Evolutionary conservation across 1,140 invertebrate genomes (phyloP).

Genomic region (Paraescarpia echinospica): DNA sequence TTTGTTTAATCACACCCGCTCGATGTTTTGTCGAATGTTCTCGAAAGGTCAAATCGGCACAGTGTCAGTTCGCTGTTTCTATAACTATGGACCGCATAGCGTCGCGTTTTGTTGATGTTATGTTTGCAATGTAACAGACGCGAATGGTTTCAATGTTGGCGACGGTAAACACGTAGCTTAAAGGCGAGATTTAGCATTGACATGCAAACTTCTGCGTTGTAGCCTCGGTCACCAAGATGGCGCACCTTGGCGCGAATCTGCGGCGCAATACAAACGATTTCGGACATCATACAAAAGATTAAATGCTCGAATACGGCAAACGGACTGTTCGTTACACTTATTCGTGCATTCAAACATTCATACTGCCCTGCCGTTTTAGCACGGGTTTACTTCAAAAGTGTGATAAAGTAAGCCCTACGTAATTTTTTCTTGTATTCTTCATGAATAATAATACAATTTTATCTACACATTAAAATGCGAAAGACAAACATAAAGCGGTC

Average conservation of each 20-base stretch:
- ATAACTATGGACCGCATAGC: neutral
- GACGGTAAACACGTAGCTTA: neutral
- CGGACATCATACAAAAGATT: neutral
- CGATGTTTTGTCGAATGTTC: neutral
- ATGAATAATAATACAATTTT: no score
- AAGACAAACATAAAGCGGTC: no score
- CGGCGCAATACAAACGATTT: neutral
- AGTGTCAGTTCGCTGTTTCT: neutral
- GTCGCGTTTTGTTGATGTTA: neutral
- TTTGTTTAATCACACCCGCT: neutral
- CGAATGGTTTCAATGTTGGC: neutral
- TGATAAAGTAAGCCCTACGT: no score
- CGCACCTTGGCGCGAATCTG: neutral
- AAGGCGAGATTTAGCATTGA: neutral
- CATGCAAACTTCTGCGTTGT: neutral
- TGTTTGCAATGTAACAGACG: neutral
- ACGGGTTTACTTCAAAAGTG: no score
- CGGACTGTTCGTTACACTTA: no score
- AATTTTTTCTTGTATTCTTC: no score
- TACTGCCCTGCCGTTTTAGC: no score
- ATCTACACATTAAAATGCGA: no score
- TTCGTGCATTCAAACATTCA: no score
- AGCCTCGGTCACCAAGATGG: neutral
- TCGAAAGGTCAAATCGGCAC: neutral
- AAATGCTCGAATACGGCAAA: no score